These are phyloP conservation scores for Pelodiscus sinensis DNA, from an alignment of 2,113 vertebrate genomes.

Conservation along the genomic window DNA sequence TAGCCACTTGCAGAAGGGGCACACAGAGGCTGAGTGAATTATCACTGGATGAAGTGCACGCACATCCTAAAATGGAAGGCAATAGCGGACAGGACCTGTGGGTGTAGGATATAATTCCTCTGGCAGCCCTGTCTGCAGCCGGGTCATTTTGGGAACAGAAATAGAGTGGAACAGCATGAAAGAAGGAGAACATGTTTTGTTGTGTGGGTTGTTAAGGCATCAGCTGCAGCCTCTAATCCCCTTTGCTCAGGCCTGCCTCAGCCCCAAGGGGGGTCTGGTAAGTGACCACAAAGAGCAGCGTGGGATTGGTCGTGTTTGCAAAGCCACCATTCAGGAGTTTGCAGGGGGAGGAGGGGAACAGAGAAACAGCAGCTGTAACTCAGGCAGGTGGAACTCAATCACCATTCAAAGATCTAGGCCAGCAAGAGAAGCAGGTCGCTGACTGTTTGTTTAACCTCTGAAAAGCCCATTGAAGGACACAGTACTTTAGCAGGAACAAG, in stretches of 20 bases:
- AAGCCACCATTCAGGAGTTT: not conserved
- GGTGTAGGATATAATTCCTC: not conserved
- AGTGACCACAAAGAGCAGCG: not conserved
- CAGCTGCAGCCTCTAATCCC: not conserved
- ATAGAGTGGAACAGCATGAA: not conserved
- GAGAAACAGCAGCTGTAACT: not conserved
- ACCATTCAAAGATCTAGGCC: not conserved
- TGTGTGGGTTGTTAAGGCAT: not conserved
- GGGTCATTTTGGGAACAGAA: not conserved
- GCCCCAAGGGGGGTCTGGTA: not conserved
- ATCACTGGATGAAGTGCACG: not conserved
- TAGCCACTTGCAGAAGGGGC: not conserved
- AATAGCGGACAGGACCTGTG: not conserved
- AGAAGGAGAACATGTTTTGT: not conserved
- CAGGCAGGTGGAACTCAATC: not conserved
- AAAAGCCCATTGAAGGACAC: not conserved
- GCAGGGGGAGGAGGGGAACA: not conserved
- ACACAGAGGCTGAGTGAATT: not conserved
- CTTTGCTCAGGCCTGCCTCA: not conserved
- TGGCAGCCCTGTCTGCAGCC: not conserved
- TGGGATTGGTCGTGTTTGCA: not conserved
- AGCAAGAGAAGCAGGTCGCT: not conserved
- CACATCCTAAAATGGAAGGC: not conserved
- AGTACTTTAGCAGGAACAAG: not conserved
- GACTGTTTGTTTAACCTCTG: slow-evolving; percentile 13